Percentiles rank a stretch among this genome's conserved stretches.
Evolutionary conservation across 2,113 vertebrate species (phyloP).

Genomic region (Pao palembangensis): DNA sequence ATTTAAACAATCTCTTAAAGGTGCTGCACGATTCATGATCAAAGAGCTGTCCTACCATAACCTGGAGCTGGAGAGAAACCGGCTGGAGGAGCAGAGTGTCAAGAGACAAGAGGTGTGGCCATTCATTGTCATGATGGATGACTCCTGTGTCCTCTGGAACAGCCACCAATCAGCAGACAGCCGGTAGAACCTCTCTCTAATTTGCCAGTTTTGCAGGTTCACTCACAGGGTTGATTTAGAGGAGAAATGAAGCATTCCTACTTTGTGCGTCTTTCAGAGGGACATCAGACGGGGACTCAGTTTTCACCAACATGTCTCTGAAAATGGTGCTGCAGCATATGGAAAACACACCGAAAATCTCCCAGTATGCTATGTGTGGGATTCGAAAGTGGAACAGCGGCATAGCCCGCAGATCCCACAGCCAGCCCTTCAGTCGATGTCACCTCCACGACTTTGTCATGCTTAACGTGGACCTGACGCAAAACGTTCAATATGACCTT

Average conservation of each 20-base stretch:
- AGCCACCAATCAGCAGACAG: conserved; percentile 72
- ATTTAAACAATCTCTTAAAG: conserved; percentile 61
- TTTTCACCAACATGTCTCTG: conserved; percentile 84
- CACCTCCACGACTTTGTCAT: conserved; percentile 91
- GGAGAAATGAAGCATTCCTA: too few species aligned
- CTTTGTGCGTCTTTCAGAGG: conserved; percentile 63
- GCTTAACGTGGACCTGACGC: conserved; percentile 94
- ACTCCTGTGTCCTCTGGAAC: conserved; percentile 95
- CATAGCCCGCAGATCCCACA: conserved; percentile 64
- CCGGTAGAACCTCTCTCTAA: conserved; percentile 63
- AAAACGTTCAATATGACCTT: conserved; percentile 96
- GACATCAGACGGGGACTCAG: conserved; percentile 68
- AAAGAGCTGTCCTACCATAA: conserved; percentile 98
- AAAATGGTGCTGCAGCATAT: conserved; percentile 90
- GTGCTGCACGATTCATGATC: conserved; percentile 94
- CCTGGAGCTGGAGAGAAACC: conserved; percentile 92
- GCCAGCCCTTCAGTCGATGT: conserved; percentile 83
- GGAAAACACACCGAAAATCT: conserved; percentile 91
- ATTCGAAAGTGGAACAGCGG: conserved; percentile 90
- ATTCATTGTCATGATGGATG: conserved; percentile 95
- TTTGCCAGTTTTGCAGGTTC: background rate
- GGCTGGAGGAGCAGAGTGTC: conserved; percentile 87
- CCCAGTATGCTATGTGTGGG: conserved; percentile 88
- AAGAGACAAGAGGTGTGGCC: conserved; percentile 94
- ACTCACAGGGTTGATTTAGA: background rate